These are phyloP conservation scores for Malachius bipustulatus DNA, from an alignment of 2,888 invertebrate species.

Conservation along the genomic window DNA sequence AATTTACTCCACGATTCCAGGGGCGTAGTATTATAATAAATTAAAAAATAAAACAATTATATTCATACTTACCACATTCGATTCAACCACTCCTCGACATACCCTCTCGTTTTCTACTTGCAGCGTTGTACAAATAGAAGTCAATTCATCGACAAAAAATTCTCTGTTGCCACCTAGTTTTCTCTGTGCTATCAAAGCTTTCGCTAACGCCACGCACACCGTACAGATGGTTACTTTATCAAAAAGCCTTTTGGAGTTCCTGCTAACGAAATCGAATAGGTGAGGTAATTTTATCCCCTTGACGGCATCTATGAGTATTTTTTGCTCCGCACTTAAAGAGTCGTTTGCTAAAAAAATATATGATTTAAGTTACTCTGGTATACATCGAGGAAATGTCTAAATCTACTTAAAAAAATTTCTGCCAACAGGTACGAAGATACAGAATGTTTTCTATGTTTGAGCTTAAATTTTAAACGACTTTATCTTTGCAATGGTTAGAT, in stretches of 20 bases:
- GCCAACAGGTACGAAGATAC: too few relatives aligned
- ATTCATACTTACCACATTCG: slow-evolving; percentile 6
- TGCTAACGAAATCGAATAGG: background rate
- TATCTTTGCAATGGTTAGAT: too few relatives aligned
- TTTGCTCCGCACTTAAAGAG: too few relatives aligned
- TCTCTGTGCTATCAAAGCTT: slow-evolving; percentile 9
- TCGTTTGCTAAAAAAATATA: too few relatives aligned
- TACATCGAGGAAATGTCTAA: too few relatives aligned
- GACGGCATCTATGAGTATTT: too few relatives aligned
- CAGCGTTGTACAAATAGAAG: slow-evolving; percentile 9
- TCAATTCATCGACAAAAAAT: slow-evolving; percentile 7
- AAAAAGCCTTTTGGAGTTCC: background rate
- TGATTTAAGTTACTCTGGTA: too few relatives aligned
- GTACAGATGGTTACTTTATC: slow-evolving; percentile 7
- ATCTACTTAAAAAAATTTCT: too few relatives aligned
- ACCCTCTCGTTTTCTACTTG: slow-evolving; percentile 12
- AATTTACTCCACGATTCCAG: too few relatives aligned
- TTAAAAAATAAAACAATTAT: background rate
- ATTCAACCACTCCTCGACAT: slow-evolving; percentile 10
- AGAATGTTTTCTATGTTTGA: too few relatives aligned
- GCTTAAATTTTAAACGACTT: too few relatives aligned
- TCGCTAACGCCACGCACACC: slow-evolving; percentile 9
- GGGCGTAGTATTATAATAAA: too few relatives aligned
- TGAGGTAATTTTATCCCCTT: slow-evolving; percentile 1
- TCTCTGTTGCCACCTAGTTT: slow-evolving; percentile 10